Percentiles rank a stretch among this genome's conserved stretches.
Conservation (phyloP, 2,888 invertebrate species). For the Hydropsyche betteni region DNA sequence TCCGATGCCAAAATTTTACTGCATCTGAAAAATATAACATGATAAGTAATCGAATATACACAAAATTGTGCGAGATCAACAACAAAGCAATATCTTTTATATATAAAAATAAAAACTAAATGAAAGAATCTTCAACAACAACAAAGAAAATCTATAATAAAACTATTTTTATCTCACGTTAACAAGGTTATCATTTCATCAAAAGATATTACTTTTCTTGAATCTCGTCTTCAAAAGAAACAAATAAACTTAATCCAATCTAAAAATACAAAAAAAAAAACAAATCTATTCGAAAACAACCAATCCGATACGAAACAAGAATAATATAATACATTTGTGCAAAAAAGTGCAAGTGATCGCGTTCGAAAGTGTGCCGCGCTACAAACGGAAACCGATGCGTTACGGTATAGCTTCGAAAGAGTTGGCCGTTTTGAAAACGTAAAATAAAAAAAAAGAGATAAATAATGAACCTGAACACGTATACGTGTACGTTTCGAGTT, state of each 20-base stretch:
- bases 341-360: slow-evolving; percentile 33
- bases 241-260: too few species aligned
- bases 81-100: too few species aligned
- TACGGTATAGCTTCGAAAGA: background rate
- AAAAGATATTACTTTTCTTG: too few species aligned
- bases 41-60: background rate
- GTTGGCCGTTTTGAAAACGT: background rate
- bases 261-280: too few species aligned
- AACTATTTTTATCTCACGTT: too few species aligned
- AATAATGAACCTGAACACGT: background rate
- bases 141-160: too few species aligned
- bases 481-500: slow-evolving; percentile 15
- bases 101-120: too few species aligned
- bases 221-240: too few species aligned
- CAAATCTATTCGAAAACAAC: too few species aligned
- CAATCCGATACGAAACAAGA: background rate
- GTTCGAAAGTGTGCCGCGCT: slow-evolving; percentile 20
- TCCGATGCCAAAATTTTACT: slow-evolving; percentile 37
- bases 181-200: too few species aligned
- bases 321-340: background rate
- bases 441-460: background rate
- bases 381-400: background rate
- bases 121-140: too few species aligned
- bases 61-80: too few species aligned
- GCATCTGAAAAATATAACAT: slow-evolving; percentile 47